These are phyloP conservation scores for Sialia sialis DNA, from an alignment of 2,113 vertebrate species.

Conservation along the genomic window DNA sequence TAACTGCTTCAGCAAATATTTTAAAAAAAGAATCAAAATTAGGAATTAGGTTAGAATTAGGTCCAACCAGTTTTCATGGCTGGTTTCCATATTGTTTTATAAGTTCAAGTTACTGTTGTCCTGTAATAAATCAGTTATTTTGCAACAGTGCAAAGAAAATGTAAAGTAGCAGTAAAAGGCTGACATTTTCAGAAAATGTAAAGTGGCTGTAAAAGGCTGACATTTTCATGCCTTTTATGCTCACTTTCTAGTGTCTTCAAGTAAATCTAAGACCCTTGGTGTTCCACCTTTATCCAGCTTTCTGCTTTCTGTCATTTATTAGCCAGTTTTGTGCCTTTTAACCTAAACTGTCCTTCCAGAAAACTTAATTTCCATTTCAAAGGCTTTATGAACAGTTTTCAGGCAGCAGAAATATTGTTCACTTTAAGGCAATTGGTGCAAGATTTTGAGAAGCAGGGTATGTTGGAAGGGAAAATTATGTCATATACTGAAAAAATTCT, in stretches of 20 bases:
- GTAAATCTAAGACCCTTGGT: neutral
- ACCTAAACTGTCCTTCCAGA: neutral
- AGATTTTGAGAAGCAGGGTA: neutral
- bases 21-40: neutral
- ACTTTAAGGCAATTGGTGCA: neutral
- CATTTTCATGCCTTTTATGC: neutral
- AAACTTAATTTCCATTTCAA: slow-evolving; percentile 23
- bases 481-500: neutral
- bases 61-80: neutral
- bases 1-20: neutral
- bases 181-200: neutral
- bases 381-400: neutral
- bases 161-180: neutral
- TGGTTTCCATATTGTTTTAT: neutral
- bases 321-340: neutral
- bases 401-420: neutral
- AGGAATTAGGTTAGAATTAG: neutral
- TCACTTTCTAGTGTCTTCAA: neutral
- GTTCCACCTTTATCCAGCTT: neutral
- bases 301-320: neutral
- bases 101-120: neutral
- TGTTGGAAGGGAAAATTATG: neutral
- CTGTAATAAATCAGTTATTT: neutral
- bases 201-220: neutral
- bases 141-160: neutral